Conservation (phyloP, 2,113 vertebrate genomes). For the Apeltes quadracus region DNA sequence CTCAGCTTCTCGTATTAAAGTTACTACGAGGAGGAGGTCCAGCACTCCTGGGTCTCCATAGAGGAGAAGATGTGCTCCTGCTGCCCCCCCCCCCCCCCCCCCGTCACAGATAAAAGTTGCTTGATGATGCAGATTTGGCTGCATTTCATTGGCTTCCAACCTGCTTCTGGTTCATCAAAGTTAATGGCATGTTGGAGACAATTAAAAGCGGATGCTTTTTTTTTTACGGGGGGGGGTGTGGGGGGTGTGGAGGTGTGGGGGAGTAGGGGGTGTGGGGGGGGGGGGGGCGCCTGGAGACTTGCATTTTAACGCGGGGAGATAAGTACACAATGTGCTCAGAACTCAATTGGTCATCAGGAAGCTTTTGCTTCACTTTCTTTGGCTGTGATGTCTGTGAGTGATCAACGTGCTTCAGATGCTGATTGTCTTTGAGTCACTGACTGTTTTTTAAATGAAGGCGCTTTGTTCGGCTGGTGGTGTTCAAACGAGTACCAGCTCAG, state of each 20-base stretch:
- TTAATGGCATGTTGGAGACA: conserved; percentile 13
- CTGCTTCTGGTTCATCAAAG: not conserved
- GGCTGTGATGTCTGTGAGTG: no score
- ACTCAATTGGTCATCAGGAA: not conserved
- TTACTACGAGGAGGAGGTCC: not conserved
- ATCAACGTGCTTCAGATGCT: no score
- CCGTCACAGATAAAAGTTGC: not conserved
- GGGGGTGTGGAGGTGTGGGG: not conserved
- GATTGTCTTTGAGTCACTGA: no score
- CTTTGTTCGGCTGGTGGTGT: no score
- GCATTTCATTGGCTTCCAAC: not conserved
- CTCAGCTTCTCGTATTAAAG: not conserved
- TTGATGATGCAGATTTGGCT: not conserved
- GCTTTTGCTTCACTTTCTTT: no score
- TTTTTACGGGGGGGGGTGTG: not conserved
- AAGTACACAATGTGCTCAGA: not conserved
- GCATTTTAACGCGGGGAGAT: not conserved
- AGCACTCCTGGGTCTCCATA: no score
- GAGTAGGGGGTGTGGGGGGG: not conserved
- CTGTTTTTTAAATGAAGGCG: not conserved
- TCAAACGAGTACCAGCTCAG: no score
- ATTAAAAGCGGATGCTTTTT: conserved; percentile 22
- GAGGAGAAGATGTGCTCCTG: no score
- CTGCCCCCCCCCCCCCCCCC: no score
- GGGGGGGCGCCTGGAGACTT: not conserved